A percentile compares a stretch with the other conserved stretches of the same genome.
These are phyloP conservation scores for Ecliptopera silaceata DNA, from an alignment of 2,888 invertebrate genomes.

Conservation along the genomic window DNA sequence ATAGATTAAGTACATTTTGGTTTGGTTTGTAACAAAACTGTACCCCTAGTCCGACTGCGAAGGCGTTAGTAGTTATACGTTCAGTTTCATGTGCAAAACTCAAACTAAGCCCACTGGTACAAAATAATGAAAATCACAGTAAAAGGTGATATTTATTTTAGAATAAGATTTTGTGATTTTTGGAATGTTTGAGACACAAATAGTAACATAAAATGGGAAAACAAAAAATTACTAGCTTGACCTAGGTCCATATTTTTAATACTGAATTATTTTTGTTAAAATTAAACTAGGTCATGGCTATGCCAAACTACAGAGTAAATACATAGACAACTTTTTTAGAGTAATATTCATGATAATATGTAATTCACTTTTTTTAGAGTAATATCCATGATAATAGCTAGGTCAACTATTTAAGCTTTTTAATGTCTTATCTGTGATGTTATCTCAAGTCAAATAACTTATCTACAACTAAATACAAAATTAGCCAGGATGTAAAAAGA, in stretches of 20 bases:
- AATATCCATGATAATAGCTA: background rate
- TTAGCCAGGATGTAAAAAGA: too few relatives aligned
- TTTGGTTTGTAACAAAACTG: too few relatives aligned
- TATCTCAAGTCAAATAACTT: too few relatives aligned
- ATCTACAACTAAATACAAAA: too few relatives aligned
- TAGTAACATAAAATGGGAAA: background rate
- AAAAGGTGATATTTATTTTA: constrained; percentile 8
- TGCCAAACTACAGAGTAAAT: constrained; percentile 31
- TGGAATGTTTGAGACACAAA: constrained; percentile 27
- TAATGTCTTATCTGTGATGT: too few relatives aligned
- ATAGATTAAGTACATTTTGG: constrained; percentile 22
- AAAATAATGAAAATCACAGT: constrained; percentile 40
- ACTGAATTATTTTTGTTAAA: background rate
- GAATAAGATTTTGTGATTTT: constrained; percentile 9
- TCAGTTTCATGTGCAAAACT: too few relatives aligned
- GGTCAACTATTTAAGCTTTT: too few relatives aligned
- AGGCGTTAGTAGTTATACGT: too few relatives aligned
- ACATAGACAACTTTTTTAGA: too few relatives aligned
- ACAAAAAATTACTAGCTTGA: background rate
- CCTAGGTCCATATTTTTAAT: background rate
- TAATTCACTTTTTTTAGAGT: too few relatives aligned
- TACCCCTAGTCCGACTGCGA: too few relatives aligned
- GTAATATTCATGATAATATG: background rate
- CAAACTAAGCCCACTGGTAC: constrained; percentile 43
- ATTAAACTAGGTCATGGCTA: constrained; percentile 51